Base-by-base conservation (phyloP, 2,888 invertebrate genomes). In the Dynastes tityus region DNA sequence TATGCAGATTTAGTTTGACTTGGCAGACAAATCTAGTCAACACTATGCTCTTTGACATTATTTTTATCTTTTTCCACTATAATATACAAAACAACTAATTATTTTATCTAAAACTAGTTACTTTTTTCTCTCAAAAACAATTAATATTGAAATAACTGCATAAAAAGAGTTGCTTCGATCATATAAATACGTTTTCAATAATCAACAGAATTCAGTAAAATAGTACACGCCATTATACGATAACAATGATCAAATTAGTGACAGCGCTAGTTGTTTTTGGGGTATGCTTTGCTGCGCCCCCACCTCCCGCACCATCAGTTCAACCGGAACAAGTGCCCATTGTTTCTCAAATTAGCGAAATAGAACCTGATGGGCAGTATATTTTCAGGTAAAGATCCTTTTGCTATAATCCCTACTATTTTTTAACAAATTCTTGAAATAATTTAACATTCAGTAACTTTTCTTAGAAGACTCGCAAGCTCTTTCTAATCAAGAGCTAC, bases 291-390 rank as follows among this genome's bases (percentile, higher is more conserved):
- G 73, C 37, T 8, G 37, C 32, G 5, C 37, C 27, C 3, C 37
- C 55, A 45, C 45, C 11, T 11, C 45, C 45, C 11, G 8, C 11
- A 8, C 45, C 8, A 45, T 2, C 45, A 8, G 11, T 45, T 11
- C 45, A 45, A 45, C 11, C 11, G 8, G 32, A 70, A 51, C 29
- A 32, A 11, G 55, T 71, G 9, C 37, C 71, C 2, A 67, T 76
- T 16, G 40, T 76, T 0, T 40, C 55, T 22, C 76, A 67, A 27
- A 8, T 29, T 11, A 76, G 45, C 49, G 67, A 76, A 13, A 5
- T 55, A 4, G 4, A 76, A 67, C 76, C 67, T 16, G 76, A 76
- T 40, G 76, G 58, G 13, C 40, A 40, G n/a, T 76, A 76, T 27
- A 63, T 3, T 67, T 76, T 67, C 45, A 55, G 67, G 76, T 67